Evolutionary conservation across 2,113 vertebrate species (phyloP), one percentile per base, ranked within the genome.

Genomic region (Cebus imitator): DNA sequence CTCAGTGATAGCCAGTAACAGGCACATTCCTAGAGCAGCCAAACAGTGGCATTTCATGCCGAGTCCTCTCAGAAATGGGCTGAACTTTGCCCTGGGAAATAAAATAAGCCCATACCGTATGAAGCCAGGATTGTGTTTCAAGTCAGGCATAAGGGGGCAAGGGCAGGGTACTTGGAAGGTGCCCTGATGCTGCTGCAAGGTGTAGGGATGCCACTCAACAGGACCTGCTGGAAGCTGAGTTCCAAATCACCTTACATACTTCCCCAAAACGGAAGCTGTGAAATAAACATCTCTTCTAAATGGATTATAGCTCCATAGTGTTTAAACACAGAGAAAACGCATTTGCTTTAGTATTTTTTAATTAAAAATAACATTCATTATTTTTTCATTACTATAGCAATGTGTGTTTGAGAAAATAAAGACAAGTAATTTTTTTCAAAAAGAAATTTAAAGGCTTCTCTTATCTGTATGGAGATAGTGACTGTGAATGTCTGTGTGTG

Each of bases 401-500:
- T 25, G 30, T 6, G 0, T 72, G 12, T 82, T 83, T 66, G 68
- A 79, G 18, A 72, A 76, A 96, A 83, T 70, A 84, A 76, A 92
- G 83, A 83, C 78, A 75, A 94, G 52, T 18, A n/a, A 8, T 84
- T 94, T 84, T 35, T 70, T 48, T 9, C 14, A 48, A 78, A 5
- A 32, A 70, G 79, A 70, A 79, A 90, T 55, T n/a, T n/a, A 52
- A 79, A 94, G 3, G 8, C 83, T 50, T 84, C 78, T 43, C 7
- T 35, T 91, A 17, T 37, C 66, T 8, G 32, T 35, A 12, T 0
- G 4, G 18, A 45, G 32, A 40, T 0, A 40, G 43, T n/a, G 16
- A 3, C 82, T n/a, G 20, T 0, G 45, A 32, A 32, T 0, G 11
- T 11, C 66, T 3, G 6, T 0, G 2, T 3, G 0, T 9, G 2